phyloP scores from a whole-genome alignment of 2,888 invertebrate species.

The Molanna angustata region DNA sequence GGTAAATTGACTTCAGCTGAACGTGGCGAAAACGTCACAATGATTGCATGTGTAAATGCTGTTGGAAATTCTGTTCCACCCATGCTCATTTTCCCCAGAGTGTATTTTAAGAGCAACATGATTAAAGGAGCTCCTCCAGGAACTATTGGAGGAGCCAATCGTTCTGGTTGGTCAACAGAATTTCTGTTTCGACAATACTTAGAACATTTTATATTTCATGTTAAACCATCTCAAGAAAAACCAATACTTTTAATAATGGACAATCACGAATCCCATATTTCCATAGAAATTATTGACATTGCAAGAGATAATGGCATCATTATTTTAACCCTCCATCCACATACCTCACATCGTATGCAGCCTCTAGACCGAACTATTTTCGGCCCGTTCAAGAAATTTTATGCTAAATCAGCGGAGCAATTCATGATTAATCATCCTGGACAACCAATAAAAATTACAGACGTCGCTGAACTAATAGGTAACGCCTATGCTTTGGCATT shows the following conservation, averaged over 20 bases:
- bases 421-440: background rate
- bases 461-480: background rate
- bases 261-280: conserved; percentile 4
- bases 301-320: background rate
- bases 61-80: background rate
- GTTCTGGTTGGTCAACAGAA: conserved; percentile 1
- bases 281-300: background rate
- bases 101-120: background rate
- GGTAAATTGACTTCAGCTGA: background rate
- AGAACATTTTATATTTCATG: background rate
- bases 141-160: background rate
- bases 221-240: background rate
- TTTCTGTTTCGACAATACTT: background rate
- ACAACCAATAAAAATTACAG: background rate
- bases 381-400: background rate
- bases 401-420: background rate
- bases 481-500: background rate
- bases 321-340: conserved; percentile 7
- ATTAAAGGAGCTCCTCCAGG: background rate
- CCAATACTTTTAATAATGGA: conserved; percentile 2
- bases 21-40: background rate
- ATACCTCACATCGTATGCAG: conserved; percentile 1
- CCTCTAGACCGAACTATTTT: conserved; percentile 4
- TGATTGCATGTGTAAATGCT: conserved; percentile 2
- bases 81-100: background rate